A percentile compares a stretch with the other conserved stretches of the same genome.
Conservation (phyloP, 1,140 invertebrate genomes). For the Cyphomyrmex costatus region DNA sequence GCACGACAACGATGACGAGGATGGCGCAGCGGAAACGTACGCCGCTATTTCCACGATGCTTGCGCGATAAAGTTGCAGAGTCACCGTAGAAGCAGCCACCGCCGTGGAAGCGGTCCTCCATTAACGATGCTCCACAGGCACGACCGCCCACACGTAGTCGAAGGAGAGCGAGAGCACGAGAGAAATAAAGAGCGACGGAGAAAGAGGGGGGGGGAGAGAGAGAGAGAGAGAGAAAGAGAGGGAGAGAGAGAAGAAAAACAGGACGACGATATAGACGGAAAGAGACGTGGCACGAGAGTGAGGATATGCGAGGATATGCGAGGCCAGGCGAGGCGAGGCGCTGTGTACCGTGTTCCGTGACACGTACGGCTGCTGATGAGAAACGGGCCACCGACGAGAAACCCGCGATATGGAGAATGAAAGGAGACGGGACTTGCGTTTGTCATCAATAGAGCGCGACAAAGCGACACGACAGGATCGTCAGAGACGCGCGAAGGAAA, state of each 20-base stretch:
- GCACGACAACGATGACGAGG: conserved; percentile 21
- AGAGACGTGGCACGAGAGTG: conserved; percentile 75
- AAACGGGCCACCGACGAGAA: background rate
- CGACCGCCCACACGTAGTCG: conserved; percentile 76
- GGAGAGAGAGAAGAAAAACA: conserved; percentile 12
- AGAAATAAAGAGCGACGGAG: background rate
- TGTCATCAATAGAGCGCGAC: conserved; percentile 70
- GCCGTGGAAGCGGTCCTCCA: conserved; percentile 76
- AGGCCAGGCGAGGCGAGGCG: conserved; percentile 36
- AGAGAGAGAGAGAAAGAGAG: background rate
- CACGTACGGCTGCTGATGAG: conserved; percentile 43
- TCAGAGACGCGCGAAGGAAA: conserved; percentile 54
- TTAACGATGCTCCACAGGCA: conserved; percentile 76
- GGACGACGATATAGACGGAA: conserved; percentile 33
- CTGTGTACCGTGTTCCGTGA: conserved; percentile 66
- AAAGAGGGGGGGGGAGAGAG: background rate
- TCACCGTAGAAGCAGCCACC: conserved; percentile 75
- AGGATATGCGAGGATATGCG: conserved; percentile 67
- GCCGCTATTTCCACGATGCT: conserved; percentile 57
- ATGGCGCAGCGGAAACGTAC: conserved; percentile 38
- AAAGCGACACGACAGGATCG: conserved; percentile 57
- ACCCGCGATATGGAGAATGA: conserved; percentile 70
- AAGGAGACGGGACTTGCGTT: conserved; percentile 67
- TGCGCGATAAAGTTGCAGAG: conserved; percentile 78
- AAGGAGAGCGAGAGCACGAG: conserved; percentile 10